phyloP scores from a whole-genome alignment of 2,797 vertebrate genomes.

The Sebastes minor region DNA sequence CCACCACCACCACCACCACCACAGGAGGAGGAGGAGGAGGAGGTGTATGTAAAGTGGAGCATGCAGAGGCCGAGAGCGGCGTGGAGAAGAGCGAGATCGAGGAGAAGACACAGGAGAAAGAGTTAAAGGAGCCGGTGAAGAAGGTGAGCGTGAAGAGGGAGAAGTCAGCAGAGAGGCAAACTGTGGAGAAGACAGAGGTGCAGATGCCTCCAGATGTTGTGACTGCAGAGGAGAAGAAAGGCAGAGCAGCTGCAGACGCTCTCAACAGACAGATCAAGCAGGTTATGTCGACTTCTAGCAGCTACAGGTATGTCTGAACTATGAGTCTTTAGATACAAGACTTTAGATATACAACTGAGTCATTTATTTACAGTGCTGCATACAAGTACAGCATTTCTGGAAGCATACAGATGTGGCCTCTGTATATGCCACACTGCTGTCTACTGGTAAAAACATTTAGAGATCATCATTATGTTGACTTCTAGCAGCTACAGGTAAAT shows the following conservation, averaged over 20 bases:
- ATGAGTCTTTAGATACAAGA: too few relatives aligned
- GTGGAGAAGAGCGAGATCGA: constrained; percentile 84
- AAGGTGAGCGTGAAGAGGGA: constrained; percentile 63
- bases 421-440: too few relatives aligned
- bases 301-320: constrained; percentile 88
- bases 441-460: too few relatives aligned
- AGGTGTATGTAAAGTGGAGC: constrained; percentile 55
- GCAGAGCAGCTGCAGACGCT: constrained; percentile 90
- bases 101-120: constrained; percentile 82
- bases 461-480: too few relatives aligned
- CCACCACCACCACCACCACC: constrained; percentile 47
- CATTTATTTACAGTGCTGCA: too few relatives aligned
- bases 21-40: neutral
- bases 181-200: constrained; percentile 51
- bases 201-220: constrained; percentile 47
- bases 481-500: too few relatives aligned
- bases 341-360: too few relatives aligned
- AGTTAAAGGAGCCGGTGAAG: constrained; percentile 69
- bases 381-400: too few relatives aligned
- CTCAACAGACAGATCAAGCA: constrained; percentile 95
- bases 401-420: too few relatives aligned
- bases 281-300: constrained; percentile 88
- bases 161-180: constrained; percentile 61
- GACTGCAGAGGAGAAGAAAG: constrained; percentile 80
- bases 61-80: constrained; percentile 76